Percentiles rank a stretch among this genome's conserved stretches.
Conservation (phyloP, 2,888 invertebrate genomes). For the Cantharis nigra region DNA sequence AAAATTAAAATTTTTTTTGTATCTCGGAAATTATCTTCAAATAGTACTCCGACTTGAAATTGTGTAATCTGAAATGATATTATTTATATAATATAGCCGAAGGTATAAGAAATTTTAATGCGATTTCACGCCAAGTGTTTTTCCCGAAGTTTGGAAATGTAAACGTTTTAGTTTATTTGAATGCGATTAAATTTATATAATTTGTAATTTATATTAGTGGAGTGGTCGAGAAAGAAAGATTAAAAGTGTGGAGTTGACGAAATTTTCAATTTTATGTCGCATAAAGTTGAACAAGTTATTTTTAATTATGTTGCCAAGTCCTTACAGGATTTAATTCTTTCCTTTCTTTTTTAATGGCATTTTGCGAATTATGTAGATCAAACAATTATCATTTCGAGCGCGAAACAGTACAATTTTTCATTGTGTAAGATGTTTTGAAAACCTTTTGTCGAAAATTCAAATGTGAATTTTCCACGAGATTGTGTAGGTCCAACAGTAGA, state of each 20-base stretch:
- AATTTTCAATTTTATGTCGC: neutral
- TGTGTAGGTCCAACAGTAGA: slow-evolving; percentile 8
- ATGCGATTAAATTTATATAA: neutral
- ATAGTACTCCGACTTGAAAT: neutral
- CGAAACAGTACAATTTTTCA: neutral
- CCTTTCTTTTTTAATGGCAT: neutral
- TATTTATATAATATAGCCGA: neutral
- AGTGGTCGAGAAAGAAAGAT: neutral
- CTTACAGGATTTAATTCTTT: neutral
- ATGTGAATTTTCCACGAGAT: neutral
- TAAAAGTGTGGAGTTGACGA: neutral
- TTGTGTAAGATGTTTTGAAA: neutral
- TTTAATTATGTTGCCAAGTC: neutral
- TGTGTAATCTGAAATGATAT: neutral
- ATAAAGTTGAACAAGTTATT: neutral
- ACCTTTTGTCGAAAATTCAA: neutral
- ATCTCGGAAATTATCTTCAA: neutral
- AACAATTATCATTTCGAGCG: neutral
- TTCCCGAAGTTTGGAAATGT: neutral
- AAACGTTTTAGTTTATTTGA: neutral
- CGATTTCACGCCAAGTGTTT: neutral
- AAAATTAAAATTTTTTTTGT: neutral
- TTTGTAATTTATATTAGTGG: neutral
- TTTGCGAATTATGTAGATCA: neutral
- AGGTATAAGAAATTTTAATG: neutral